A percentile compares a stretch with the other conserved stretches of the same genome.
phyloP scores from a whole-genome alignment of 2,797 vertebrate species.

The Cuniculus paca region DNA sequence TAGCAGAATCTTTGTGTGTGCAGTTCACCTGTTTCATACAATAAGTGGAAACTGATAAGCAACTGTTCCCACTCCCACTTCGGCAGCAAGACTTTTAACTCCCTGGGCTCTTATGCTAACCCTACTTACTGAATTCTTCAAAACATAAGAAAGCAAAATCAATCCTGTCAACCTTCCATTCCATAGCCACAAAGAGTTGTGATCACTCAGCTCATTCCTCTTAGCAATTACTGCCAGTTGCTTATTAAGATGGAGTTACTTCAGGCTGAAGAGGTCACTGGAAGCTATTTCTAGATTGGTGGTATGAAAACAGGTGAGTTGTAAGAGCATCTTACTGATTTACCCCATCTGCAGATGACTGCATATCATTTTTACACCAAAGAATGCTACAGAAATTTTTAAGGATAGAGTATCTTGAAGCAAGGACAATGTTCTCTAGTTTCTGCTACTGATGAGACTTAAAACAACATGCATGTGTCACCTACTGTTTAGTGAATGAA shows the following conservation, averaged over 20 bases:
- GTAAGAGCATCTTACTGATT: not conserved
- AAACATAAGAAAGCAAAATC: not conserved
- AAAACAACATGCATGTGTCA: not conserved
- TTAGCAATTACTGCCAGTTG: not conserved
- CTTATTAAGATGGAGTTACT: not conserved
- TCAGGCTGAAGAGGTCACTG: not conserved
- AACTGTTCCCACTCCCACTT: not conserved
- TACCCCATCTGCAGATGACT: not conserved
- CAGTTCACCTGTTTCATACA: not conserved
- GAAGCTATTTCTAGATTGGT: not conserved
- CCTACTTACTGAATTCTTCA: not conserved
- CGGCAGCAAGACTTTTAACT: not conserved
- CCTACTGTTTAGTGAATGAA: not conserved
- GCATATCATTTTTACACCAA: not conserved
- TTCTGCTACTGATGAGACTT: not conserved
- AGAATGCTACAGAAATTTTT: not conserved
- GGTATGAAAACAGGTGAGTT: not conserved
- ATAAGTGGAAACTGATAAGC: fast-evolving
- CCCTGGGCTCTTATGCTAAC: not conserved
- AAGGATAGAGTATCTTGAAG: not conserved
- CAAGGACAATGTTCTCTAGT: not conserved
- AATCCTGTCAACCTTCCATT: not conserved
- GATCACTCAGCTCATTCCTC: not conserved
- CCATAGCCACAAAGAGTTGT: not conserved
- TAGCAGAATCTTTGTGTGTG: not conserved